Evolutionary conservation across 2,113 vertebrate genomes (phyloP).

Genomic region (Panthera leo): DNA sequence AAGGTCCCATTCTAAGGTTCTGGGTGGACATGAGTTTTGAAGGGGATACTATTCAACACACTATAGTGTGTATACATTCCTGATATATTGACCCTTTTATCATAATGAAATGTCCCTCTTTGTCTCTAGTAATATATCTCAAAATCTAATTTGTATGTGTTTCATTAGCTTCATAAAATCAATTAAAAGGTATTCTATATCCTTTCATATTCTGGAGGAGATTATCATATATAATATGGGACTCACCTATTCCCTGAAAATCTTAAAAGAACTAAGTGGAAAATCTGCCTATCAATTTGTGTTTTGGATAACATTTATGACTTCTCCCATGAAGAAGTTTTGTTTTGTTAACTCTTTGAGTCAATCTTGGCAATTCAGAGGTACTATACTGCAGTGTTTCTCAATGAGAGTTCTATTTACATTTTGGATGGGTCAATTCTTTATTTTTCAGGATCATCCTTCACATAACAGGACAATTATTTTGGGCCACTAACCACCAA

Average conservation of each 20-base stretch:
- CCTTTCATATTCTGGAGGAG: background rate
- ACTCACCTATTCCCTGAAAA: background rate
- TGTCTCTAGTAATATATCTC: background rate
- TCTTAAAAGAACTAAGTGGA: background rate
- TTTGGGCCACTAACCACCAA: background rate
- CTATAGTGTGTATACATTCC: too few species aligned
- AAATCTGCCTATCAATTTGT: background rate
- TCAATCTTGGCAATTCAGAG: background rate
- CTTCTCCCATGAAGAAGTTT: background rate
- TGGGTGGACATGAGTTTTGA: too few species aligned
- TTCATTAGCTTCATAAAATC: background rate
- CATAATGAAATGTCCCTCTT: background rate
- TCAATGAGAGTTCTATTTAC: background rate
- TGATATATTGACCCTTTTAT: too few species aligned
- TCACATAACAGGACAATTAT: background rate
- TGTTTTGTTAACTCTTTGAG: background rate
- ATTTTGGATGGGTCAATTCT: background rate
- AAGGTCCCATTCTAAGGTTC: too few species aligned
- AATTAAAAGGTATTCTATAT: background rate
- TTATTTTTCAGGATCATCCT: background rate
- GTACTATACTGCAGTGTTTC: background rate
- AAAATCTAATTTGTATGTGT: background rate
- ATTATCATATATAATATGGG: background rate
- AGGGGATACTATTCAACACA: too few species aligned
- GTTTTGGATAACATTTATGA: background rate